These are phyloP conservation scores for Pyrgus malvae DNA, from an alignment of 2,888 invertebrate species.

Conservation along the genomic window DNA sequence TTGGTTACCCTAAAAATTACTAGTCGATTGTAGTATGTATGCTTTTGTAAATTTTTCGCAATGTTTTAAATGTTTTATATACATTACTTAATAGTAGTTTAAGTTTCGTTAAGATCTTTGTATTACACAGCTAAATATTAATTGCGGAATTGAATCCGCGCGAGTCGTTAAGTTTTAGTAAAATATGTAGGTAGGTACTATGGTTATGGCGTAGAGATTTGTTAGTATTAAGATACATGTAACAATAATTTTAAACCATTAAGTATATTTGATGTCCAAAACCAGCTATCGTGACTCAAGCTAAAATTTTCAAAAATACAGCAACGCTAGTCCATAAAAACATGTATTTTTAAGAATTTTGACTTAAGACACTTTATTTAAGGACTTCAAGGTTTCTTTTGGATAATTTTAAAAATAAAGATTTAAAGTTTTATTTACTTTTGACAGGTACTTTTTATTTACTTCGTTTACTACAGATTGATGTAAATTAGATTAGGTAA, in stretches of 20 bases:
- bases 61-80: constrained; percentile 35
- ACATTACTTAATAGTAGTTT: constrained; percentile 23
- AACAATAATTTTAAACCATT: background rate
- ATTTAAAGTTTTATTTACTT: background rate
- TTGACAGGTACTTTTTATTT: too few species aligned
- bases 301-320: constrained; percentile 2
- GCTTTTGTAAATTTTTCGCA: constrained; percentile 65
- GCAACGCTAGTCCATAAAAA: constrained; percentile 9
- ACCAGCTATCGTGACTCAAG: background rate
- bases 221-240: constrained; percentile 3
- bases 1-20: constrained; percentile 67
- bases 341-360: constrained; percentile 1
- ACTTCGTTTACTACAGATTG: too few species aligned
- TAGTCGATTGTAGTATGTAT: constrained; percentile 64
- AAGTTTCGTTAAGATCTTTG: constrained; percentile 24
- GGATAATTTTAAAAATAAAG: too few species aligned
- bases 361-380: background rate
- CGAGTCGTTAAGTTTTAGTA: background rate
- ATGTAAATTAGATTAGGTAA: constrained; percentile 12
- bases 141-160: constrained; percentile 7
- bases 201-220: constrained; percentile 10
- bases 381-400: background rate
- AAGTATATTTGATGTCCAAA: background rate
- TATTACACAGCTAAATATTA: constrained; percentile 4
- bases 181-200: constrained; percentile 6